Conservation (phyloP, 2,888 invertebrate genomes). For the Craniophora ligustri region DNA sequence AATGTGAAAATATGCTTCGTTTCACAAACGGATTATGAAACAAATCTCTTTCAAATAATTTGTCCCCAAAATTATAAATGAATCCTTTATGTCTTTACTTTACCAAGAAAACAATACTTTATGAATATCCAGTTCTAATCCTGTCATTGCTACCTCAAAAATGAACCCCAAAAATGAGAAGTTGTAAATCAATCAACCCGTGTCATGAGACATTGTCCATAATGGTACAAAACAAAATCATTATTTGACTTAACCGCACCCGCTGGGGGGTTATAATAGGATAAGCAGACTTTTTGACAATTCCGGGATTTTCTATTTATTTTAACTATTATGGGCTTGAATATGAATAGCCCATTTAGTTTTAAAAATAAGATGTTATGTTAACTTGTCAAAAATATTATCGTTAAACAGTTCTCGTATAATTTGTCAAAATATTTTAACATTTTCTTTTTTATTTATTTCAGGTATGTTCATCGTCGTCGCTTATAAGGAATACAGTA, state of each 20-base stretch:
- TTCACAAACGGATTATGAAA: background rate
- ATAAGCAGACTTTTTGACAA: conserved; percentile 35
- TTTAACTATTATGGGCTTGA: background rate
- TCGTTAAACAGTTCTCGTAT: background rate
- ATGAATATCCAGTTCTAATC: conserved; percentile 52
- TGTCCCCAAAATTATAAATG: conserved; percentile 13
- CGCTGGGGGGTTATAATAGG: conserved; percentile 48
- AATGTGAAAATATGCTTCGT: no score
- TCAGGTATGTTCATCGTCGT: conserved; percentile 57
- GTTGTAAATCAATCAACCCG: conserved; percentile 59
- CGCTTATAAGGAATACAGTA: conserved; percentile 35
- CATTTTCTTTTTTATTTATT: conserved; percentile 28
- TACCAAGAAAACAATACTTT: conserved; percentile 19
- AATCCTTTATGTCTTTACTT: conserved; percentile 13
- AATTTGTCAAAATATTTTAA: background rate
- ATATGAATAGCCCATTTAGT: background rate
- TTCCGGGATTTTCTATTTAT: conserved; percentile 21
- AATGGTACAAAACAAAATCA: conserved; percentile 39
- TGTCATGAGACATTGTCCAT: conserved; percentile 36
- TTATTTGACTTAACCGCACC: conserved; percentile 52
- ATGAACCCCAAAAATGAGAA: conserved; percentile 39
- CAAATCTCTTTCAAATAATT: no score
- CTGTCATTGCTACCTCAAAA: conserved; percentile 64
- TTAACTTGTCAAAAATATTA: background rate
- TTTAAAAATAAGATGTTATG: background rate